Evolutionary conservation across 2,888 invertebrate species (phyloP).

Genomic region (Heliconius erato): DNA sequence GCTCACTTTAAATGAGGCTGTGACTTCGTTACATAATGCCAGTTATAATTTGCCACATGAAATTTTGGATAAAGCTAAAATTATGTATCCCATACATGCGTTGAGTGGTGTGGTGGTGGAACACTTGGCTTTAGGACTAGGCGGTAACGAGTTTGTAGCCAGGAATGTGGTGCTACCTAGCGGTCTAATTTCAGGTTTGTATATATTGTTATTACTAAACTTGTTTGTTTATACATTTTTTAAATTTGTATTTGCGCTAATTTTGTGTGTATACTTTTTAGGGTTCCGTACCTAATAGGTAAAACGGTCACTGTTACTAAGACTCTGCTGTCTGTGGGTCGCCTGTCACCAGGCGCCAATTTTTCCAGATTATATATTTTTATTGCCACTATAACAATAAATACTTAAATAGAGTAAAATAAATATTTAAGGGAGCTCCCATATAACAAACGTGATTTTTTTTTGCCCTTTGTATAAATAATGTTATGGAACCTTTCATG

Average conservation of each 20-base stretch:
- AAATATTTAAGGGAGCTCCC: no score
- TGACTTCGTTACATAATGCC: conserved; percentile 76
- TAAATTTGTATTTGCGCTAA: neutral
- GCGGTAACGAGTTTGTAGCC: conserved; percentile 84
- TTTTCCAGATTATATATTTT: no score
- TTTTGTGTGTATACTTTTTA: neutral
- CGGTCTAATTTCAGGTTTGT: conserved; percentile 85
- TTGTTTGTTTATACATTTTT: neutral
- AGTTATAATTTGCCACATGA: conserved; percentile 71
- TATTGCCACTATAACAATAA: no score
- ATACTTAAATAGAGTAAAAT: no score
- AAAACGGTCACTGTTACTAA: no score
- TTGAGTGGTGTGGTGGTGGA: conserved; percentile 76
- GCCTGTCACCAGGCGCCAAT: no score
- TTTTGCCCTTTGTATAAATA: no score
- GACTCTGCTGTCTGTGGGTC: no score
- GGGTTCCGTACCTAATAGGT: no score
- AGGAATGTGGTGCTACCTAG: conserved; percentile 83
- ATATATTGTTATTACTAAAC: neutral
- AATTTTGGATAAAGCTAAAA: conserved; percentile 69
- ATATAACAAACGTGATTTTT: no score
- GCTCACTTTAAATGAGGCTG: conserved; percentile 85
- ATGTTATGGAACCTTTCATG: no score
- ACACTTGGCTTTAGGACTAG: conserved; percentile 84
- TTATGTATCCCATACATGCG: conserved; percentile 64